Evolutionary conservation across 2,797 vertebrate genomes (phyloP), one percentile per base, ranked within the genome.

Genomic region (Zalophus californianus): DNA sequence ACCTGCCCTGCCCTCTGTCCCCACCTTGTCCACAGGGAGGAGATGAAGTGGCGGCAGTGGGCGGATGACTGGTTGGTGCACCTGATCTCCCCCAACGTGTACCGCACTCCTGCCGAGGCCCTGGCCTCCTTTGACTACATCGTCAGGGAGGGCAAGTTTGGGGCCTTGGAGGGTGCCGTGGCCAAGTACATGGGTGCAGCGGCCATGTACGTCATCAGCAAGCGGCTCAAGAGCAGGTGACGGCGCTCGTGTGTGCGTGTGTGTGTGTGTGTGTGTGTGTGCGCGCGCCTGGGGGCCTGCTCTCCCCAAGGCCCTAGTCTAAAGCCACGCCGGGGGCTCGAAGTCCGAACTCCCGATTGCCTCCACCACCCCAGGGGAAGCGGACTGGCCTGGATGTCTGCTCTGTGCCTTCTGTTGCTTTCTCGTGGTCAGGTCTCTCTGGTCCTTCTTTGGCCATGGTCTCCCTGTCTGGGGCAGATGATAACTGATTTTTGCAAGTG

Each of bases 61-160:
- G 99, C 98, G 0, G 99, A 99, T 0, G 99, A 99, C 66, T 99
- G 99, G 99, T 99, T 99, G 8, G 99, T 99, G 48, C 99, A 99
- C 97, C 99, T 99, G 44, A 99, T 99, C 97, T 99, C 99, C 1
- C 99, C 99, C 90, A 99, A 99, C 0, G 99, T 99, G 90, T 99
- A 99, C 98, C 99, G 99, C 2, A 99, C 99, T 0, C 99, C 99
- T 0, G 90, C 97, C 0, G 99, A 99, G 97, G 99, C 99, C 44
- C 96, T 99, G 98, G 99, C 99, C 0, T 99, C 99, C 82, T 99
- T 99, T 1, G 99, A 99, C 98, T 99, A 99, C 99, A 99, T 99
- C 0, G 99, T 99, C 5, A 99, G 98, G 0, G 99, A 99, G 98
- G 99, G 99, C 32, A 99, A 99, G 96, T 99, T 99, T 54, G 99